Percentiles rank a stretch among this genome's conserved stretches.
These are phyloP conservation scores for Larimichthys crocea DNA, from an alignment of 2,113 vertebrate species.

Conservation along the genomic window DNA sequence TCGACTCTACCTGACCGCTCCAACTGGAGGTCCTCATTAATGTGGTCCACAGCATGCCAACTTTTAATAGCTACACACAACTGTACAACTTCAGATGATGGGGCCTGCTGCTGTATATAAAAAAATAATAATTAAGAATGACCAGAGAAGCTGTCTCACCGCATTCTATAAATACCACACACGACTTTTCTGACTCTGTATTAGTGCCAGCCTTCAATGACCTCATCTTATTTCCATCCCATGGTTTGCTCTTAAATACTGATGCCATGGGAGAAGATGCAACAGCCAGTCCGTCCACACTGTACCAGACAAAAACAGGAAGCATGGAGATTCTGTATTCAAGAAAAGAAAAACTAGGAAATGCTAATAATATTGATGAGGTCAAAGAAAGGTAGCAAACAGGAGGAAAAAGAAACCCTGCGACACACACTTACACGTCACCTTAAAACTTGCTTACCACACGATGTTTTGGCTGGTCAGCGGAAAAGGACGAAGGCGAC, in stretches of 20 bases:
- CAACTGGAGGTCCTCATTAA: conserved; percentile 79
- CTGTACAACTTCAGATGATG: conserved; percentile 55
- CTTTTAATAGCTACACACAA: conserved; percentile 68
- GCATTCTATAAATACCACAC: conserved; percentile 75
- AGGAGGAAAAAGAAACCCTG: conserved; percentile 22
- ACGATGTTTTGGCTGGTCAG: conserved; percentile 89
- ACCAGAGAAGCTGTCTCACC: conserved; percentile 57
- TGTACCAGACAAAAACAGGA: conserved; percentile 5
- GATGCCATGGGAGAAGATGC: conserved; percentile 28
- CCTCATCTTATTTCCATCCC: conserved; percentile 56
- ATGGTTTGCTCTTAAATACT: conserved; percentile 25
- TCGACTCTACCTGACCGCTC: conserved; percentile 67
- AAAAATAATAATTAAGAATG: conserved; percentile 67
- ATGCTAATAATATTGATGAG: conserved; percentile 25
- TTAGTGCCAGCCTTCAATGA: conserved; percentile 52
- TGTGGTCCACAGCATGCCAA: conserved; percentile 67
- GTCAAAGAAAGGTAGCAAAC: conserved; percentile 32
- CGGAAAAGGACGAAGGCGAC: conserved; percentile 84
- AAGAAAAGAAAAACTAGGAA: conserved; percentile 6
- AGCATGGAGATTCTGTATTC: neutral
- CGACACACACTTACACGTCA: conserved; percentile 78
- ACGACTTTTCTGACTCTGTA: conserved; percentile 36
- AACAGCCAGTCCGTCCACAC: neutral
- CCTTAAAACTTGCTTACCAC: conserved; percentile 88
- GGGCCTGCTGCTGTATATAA: conserved; percentile 42